Base-by-base conservation (phyloP, 2,797 vertebrate genomes). In the Sebastes alutus region DNA sequence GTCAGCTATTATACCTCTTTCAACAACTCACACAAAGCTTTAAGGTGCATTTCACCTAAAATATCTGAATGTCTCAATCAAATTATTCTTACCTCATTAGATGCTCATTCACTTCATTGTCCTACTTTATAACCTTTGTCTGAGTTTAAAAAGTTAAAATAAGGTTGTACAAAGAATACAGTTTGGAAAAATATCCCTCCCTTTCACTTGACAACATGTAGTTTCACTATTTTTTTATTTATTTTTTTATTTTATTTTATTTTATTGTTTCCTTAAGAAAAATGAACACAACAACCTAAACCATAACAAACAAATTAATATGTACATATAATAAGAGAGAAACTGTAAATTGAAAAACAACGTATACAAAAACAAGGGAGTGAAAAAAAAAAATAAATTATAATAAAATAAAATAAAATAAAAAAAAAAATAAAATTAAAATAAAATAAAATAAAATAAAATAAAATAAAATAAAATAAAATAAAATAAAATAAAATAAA, bases 81-180 rank as follows among this genome's bases (percentile, higher is more conserved):
- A 73, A 72, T 82, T 9, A 49, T 22, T 70, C 33, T 54, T 1
- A 80, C 64, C 11, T 81, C 30, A 82, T 70, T 84, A 67, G 55
- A 58, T 65, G 35, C 27, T 77, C 25, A 54, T 69, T 84, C 38
- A 33, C 8, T 52, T 86, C 14, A 62, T 6, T 68, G 52, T 52
- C 16, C 4, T 62, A 2, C 20, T 74, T 29, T 64, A 16, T 54
- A 25, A 56, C 38, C 3, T 1, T 75, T 73, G 35, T 72, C 20
- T 33, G 25, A 38, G 29, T 49, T 66, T 18, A n/a, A 75, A 67
- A 75, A n/a, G 20, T 61, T 18, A 38, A 38, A 30, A 49, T 18
- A 74, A 62, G 5, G 3, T 7, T 29, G 8, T 5, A 60, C 14
- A 81, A 61, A 33, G 0, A 54, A 32, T 11, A 13, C 8, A 62